Evolutionary conservation across 2,113 vertebrate species (phyloP), one percentile per base, ranked within the genome.

Genomic region (Toxostoma redivivum): DNA sequence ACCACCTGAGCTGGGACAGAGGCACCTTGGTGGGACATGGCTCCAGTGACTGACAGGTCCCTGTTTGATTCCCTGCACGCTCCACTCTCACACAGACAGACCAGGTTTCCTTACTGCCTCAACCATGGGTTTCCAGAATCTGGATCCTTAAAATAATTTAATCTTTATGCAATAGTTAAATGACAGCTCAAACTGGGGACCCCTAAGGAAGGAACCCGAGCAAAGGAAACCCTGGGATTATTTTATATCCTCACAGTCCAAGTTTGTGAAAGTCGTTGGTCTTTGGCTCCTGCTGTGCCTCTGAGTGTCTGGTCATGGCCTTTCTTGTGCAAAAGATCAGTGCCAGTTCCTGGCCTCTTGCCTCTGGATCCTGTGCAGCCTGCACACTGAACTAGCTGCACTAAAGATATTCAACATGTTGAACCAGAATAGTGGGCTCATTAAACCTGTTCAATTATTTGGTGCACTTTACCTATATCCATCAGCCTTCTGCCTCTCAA

Each of bases 51-150:
- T 2, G 2, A 20, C 1, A 1, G 51, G 33, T 66, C 11, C 18
- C 12, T 1, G 0, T 3, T 58, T 30, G 4, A 40, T 1, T 54
- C 30, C 53, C n/a, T 27, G 38, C 9, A n/a, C 45, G 22, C 12
- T 33, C 28, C 28, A 66, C 9, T 53, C 60, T n/a, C 61, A 47
- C 18, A 48, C 28, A n/a, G 22, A 42, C 15, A 65, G 5, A 74
- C 4, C 61, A 60, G 24, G 9, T 30, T 40, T 53, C 9, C 16
- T n/a, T 66, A 74, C 19, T 4, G 24, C 4, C 28, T 74, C 61
- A 21, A 2, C 16, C 10, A 7, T 53, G 53, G 3, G 11, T 61
- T 89, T 76, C n/a, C n/a, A 53, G 21, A 47, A n/a, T 47, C 30
- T 31, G 38, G 21, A 61, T 40, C 38, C 13, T 54, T 47, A 19